phyloP scores from a whole-genome alignment of 2,113 vertebrate genomes.

The Kryptolebias marmoratus region DNA sequence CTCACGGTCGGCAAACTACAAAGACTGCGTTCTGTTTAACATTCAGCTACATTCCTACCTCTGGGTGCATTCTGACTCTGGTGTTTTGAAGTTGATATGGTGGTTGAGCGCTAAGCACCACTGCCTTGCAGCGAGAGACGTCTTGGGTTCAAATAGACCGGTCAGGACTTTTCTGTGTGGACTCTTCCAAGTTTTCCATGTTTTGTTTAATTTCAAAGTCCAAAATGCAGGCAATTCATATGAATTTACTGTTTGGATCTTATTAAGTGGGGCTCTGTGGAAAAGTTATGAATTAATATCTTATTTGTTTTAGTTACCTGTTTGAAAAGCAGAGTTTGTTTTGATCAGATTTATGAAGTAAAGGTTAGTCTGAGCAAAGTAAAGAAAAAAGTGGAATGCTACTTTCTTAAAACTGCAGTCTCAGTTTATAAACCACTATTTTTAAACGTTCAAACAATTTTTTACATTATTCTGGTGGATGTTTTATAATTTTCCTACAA shows the following conservation, averaged over 20 bases:
- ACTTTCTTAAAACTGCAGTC: too few species aligned
- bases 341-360: too few species aligned
- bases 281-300: too few species aligned
- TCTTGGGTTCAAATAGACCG: not conserved
- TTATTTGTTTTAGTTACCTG: too few species aligned
- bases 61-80: conserved; percentile 10
- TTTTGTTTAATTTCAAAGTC: not conserved
- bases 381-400: too few species aligned
- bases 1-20: conserved; percentile 21
- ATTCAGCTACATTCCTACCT: conserved; percentile 22
- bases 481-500: too few species aligned
- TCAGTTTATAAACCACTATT: too few species aligned
- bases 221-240: not conserved
- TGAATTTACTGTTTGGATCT: not conserved
- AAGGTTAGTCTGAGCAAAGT: too few species aligned
- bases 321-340: too few species aligned
- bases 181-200: not conserved
- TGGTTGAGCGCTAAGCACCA: conserved; percentile 11
- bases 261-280: too few species aligned
- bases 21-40: conserved; percentile 19
- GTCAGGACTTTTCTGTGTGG: not conserved
- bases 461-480: too few species aligned
- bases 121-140: not conserved
- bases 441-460: too few species aligned
- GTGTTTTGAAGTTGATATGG: conserved; percentile 18